phyloP scores from a whole-genome alignment of 2,113 vertebrate genomes.

The Pantherophis guttatus region DNA sequence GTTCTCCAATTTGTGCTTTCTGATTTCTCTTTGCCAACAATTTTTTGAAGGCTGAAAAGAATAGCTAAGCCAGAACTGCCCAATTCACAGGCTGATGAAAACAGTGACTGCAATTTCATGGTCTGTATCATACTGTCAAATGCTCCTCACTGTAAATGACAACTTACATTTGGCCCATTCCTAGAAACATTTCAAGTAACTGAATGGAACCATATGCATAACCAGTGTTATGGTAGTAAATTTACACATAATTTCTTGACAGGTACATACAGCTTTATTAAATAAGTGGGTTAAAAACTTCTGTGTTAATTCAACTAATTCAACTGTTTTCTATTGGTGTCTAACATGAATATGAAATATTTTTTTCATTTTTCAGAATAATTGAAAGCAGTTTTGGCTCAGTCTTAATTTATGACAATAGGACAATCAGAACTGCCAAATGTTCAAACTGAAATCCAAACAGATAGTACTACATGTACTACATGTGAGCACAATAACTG shows the following conservation, averaged over 20 bases:
- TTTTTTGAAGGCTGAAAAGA: background rate
- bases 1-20: background rate
- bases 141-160: slow-evolving; percentile 19
- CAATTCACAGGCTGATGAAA: slow-evolving; percentile 9
- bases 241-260: slow-evolving; percentile 1
- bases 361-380: background rate
- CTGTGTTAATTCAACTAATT: background rate
- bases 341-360: background rate
- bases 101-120: slow-evolving; percentile 22
- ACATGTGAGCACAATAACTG: background rate
- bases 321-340: background rate
- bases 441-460: background rate
- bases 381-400: background rate
- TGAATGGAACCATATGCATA: background rate
- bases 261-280: background rate
- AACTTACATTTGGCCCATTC: slow-evolving; percentile 2
- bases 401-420: background rate
- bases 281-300: background rate
- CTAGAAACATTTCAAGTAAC: background rate
- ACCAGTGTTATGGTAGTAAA: slow-evolving; percentile 7
- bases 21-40: background rate
- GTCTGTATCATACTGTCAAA: slow-evolving; percentile 18
- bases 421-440: background rate
- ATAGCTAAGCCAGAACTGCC: slow-evolving; percentile 6
- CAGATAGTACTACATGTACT: too few relatives aligned